Evolutionary conservation across 1,140 invertebrate species (phyloP).

Genomic region (Leptonema lineaticorne): DNA sequence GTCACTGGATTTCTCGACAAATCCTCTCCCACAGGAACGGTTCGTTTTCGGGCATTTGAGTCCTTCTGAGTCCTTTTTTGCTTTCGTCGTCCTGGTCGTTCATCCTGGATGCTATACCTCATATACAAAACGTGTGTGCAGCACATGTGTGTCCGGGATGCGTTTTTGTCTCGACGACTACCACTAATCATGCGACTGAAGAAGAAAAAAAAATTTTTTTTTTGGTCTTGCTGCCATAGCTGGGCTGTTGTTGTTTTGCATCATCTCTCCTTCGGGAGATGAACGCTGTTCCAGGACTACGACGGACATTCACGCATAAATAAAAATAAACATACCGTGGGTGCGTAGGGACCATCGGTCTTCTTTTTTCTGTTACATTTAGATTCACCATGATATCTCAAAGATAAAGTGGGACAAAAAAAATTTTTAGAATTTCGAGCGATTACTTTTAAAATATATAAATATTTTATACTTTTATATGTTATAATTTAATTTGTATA

Average conservation of each 20-base stretch:
- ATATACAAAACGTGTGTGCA: constrained; percentile 25
- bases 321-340: constrained; percentile 32
- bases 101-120: constrained; percentile 10
- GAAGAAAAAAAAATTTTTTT: constrained; percentile 25
- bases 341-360: constrained; percentile 25
- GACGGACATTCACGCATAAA: constrained; percentile 29
- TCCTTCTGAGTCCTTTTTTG: constrained; percentile 6
- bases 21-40: constrained; percentile 1
- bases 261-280: not conserved
- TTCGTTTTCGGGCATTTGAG: constrained; percentile 11
- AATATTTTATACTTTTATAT: too few relatives aligned
- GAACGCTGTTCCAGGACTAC: constrained; percentile 8
- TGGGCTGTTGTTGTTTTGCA: too few relatives aligned
- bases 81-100: constrained; percentile 17
- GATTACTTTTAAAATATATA: too few relatives aligned
- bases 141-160: constrained; percentile 35
- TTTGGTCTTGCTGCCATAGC: too few relatives aligned
- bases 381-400: not conserved
- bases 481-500: too few relatives aligned
- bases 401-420: not conserved
- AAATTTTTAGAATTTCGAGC: too few relatives aligned
- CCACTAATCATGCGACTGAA: constrained; percentile 28
- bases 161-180: constrained; percentile 20
- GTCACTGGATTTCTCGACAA: too few relatives aligned
- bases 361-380: constrained; percentile 25